Evolutionary conservation across 2,797 vertebrate species (phyloP).

Genomic region (Sphenopsis melanotis): DNA sequence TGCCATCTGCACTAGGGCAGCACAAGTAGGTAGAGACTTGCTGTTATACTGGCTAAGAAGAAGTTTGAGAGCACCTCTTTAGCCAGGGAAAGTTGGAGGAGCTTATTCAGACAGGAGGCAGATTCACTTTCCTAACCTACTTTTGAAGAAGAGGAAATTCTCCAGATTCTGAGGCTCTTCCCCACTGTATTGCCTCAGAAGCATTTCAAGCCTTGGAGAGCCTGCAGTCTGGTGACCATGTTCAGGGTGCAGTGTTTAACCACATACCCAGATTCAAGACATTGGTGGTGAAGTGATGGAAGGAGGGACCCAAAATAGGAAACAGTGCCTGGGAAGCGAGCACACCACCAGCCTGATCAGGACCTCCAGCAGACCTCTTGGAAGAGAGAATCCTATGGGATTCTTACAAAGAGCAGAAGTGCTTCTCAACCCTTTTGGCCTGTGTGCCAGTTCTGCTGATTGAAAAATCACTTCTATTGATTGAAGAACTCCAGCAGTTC

Average conservation of each 20-base stretch:
- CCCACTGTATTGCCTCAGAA: neutral
- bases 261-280: neutral
- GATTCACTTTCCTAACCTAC: neutral
- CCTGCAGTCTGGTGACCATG: neutral
- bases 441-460: neutral
- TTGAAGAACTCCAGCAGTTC: neutral
- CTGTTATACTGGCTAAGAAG: neutral
- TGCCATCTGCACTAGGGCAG: neutral
- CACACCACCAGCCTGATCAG: neutral
- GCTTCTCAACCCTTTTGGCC: neutral
- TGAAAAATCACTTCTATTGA: constrained; percentile 27
- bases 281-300: neutral
- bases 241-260: neutral
- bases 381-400: neutral
- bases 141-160: neutral
- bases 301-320: neutral
- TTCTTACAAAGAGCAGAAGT: neutral
- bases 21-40: neutral
- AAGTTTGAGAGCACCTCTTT: neutral
- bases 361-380: neutral
- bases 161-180: neutral
- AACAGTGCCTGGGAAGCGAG: neutral
- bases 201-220: neutral
- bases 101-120: neutral
- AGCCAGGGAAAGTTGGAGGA: neutral